Conservation (phyloP, 2,113 vertebrate genomes). For the Xiphophorus maculatus region DNA sequence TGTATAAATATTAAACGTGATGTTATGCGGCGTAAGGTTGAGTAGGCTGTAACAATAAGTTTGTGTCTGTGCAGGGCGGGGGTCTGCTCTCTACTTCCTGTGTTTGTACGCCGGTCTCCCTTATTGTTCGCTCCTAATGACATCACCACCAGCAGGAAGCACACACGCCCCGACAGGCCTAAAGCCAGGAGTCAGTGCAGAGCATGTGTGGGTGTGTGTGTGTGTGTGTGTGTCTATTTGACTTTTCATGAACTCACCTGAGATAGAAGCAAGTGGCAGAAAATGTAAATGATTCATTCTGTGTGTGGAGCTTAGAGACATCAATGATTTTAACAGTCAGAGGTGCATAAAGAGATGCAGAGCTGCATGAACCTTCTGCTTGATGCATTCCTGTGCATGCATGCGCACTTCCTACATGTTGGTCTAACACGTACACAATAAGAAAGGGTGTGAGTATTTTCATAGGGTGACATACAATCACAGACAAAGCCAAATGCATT, state of each 20-base stretch:
- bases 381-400: conserved; percentile 49
- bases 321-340: conserved; percentile 13
- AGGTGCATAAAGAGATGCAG: not conserved
- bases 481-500: conserved; percentile 7
- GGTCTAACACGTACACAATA: conserved; percentile 15
- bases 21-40: conserved; percentile 32
- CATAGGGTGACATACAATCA: conserved; percentile 16
- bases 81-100: conserved; percentile 79
- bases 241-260: conserved; percentile 4
- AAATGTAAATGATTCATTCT: conserved; percentile 2
- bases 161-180: conserved; percentile 55
- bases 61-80: conserved; percentile 57
- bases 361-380: conserved; percentile 16
- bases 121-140: conserved; percentile 78
- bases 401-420: conserved; percentile 53
- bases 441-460: not conserved
- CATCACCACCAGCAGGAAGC: conserved; percentile 75
- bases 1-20: not conserved
- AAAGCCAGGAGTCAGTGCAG: conserved; percentile 34
- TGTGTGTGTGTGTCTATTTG: not conserved
- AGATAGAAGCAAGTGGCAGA: conserved; percentile 18
- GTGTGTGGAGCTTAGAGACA: not conserved
- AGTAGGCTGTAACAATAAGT: conserved; percentile 16
- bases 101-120: conserved; percentile 80
- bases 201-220: conserved; percentile 19